Conservation (phyloP, 2,797 vertebrate genomes). For the Lepilemur ruficaudatus region DNA sequence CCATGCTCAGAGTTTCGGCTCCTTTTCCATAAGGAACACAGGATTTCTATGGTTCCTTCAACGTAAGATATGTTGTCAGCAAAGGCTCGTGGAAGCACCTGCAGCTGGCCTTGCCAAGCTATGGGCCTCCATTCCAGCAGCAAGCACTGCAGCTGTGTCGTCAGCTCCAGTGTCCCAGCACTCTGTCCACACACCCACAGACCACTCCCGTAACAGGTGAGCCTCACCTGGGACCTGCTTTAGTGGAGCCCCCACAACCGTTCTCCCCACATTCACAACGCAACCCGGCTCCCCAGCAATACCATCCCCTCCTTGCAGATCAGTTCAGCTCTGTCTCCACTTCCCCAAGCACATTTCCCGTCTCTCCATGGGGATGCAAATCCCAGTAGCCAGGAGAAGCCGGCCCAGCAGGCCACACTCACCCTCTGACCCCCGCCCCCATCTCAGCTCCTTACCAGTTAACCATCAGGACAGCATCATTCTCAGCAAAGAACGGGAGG, state of each 20-base stretch:
- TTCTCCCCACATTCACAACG: rapidly evolving
- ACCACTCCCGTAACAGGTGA: background rate
- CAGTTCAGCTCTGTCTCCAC: background rate
- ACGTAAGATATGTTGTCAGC: rapidly evolving
- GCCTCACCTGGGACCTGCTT: rapidly evolving
- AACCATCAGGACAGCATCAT: conserved; percentile 94
- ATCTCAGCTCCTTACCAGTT: conserved; percentile 92
- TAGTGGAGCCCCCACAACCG: rapidly evolving
- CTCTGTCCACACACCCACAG: rapidly evolving
- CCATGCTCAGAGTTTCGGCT: background rate
- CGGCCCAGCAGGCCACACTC: background rate
- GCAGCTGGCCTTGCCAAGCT: background rate
- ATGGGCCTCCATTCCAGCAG: too few species aligned
- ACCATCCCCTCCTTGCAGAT: rapidly evolving
- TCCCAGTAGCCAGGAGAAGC: rapidly evolving
- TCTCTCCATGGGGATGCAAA: background rate
- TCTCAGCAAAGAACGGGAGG: conserved; percentile 94
- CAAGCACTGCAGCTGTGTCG: rapidly evolving
- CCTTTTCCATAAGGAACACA: background rate
- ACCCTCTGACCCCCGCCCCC: rapidly evolving
- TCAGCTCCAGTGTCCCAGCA: background rate
- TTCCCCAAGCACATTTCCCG: background rate
- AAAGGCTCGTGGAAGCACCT: background rate
- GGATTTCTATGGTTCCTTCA: too few species aligned
- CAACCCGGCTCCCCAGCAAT: rapidly evolving